These are phyloP conservation scores for Ennomos fuscantarius DNA, from an alignment of 2,888 invertebrate species.

Conservation along the genomic window DNA sequence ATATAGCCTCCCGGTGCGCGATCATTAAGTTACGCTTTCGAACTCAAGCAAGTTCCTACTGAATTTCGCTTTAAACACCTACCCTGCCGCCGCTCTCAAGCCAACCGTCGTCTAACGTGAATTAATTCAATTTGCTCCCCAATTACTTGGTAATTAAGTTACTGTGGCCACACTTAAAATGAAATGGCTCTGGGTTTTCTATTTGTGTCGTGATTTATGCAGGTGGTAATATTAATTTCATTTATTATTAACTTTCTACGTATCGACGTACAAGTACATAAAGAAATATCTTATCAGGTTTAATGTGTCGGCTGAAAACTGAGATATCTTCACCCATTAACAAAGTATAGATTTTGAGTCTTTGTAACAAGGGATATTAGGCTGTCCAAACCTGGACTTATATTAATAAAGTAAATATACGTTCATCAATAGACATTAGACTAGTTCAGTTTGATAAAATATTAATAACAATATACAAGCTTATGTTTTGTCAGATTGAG, in stretches of 20 bases:
- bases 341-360: too few species aligned
- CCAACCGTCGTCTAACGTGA: constrained; percentile 51
- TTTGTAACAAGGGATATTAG: too few species aligned
- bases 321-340: not conserved
- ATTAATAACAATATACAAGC: not conserved
- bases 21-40: constrained; percentile 76
- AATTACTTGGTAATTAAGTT: constrained; percentile 43
- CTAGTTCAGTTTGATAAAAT: too few species aligned
- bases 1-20: constrained; percentile 73
- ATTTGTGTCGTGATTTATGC: constrained; percentile 4
- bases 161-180: constrained; percentile 41
- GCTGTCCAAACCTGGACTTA: too few species aligned
- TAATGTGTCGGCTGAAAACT: not conserved
- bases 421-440: too few species aligned
- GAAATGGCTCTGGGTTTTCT: constrained; percentile 20
- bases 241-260: not conserved
- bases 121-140: constrained; percentile 51
- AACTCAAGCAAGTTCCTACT: constrained; percentile 51
- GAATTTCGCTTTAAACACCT: constrained; percentile 66
- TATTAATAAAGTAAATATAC: too few species aligned
- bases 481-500: constrained; percentile 16
- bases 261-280: not conserved
- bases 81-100: constrained; percentile 42
- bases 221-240: constrained; percentile 10
- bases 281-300: not conserved